Evolutionary conservation across 2,888 invertebrate species (phyloP), one percentile per base, ranked within the genome.

Genomic region (Hirudinaria manillensis): DNA sequence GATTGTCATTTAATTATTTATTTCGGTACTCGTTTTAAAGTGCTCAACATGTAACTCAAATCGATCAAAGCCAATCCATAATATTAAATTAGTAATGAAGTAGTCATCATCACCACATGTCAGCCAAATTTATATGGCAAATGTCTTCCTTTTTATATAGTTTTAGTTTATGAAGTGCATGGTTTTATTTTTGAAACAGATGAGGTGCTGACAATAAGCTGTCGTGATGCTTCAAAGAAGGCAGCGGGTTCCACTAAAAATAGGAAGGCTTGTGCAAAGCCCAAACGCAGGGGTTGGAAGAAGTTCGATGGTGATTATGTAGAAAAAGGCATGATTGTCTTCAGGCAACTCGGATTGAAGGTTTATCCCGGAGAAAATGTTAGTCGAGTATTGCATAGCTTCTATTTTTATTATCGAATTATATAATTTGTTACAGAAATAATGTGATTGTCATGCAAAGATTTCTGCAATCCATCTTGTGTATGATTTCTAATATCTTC

Each of bases 281-380:
- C 79, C 34, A 82, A 81, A 76, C n/a, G 77, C 56, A 77, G 82
- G 66, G 82, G 82, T 2, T 78, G 80, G 56, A 82, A 82, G 72
- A 81, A 79, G 68, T 65, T 77, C 38, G 83, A 84, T 78, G 84
- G 84, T 19, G 75, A 79, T 27, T 83, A 83, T 81, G 84, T 84
- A 21, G 83, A 84, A 73, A 77, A 78, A 76, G 83, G 83, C 53
- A 81, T 82, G 79, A 77, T 82, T 45, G 71, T 85, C 24, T 82
- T 80, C 21, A 80, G 78, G 72, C 85, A 85, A 76, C 78, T 79
- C 24, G 82, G 83, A 7, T 77, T 85, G 21, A 79, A 80, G 51
- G 81, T 77, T 74, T 85, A 84, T 76, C 85, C 85, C 36, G 85
- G 85, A 36, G 83, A 84, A 81, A 84, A 85, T 82, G 84, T 85